Base-by-base conservation (phyloP, 2,113 vertebrate species). In the Genyomyrus donnyi region DNA sequence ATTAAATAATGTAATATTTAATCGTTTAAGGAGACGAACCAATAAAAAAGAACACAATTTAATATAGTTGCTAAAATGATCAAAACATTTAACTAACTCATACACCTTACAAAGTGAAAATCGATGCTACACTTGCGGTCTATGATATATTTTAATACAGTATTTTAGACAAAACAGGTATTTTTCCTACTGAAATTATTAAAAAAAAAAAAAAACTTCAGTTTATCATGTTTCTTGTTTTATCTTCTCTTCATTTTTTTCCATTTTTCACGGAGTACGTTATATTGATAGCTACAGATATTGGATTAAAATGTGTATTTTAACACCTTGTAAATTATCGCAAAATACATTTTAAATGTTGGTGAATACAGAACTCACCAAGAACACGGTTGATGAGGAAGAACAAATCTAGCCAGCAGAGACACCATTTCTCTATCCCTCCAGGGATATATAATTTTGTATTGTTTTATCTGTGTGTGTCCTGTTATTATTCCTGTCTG, bases 11-110 rank as follows among this genome's bases (percentile, higher is more conserved):
- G 84, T 45, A 83, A 46, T 48, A 24, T 7, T 48, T 48, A 48
- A 52, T 35, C 48, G 11, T 17, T n/a, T 46, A 35, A 53, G 49
- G 85, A 87, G 49, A 53, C 39, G 48, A 50, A 90, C 92, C n/a
- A 49, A 35, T 85, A 85, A 85, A 48, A 83, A 46, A 3, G 9
- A 46, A 85, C 19, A 11, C 3, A 48, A 80, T 19, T 80, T 80
- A 42, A 80, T 19, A 80, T 74, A 31, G 15, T 80, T 80, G 17
- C 39, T 80, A 39, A 85, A 46, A 85, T 48, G 1, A 21, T 46
- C 35, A 46, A 46, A n/a, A 85, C 45, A 85, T 85, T 46, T 48
- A 85, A 84, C 80, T 45, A 84, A 48, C 24, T 48, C 6, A 21
- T 46, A 84, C 19, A 39, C 80, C 80, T 84, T 48, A 7, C 45